phyloP scores from a whole-genome alignment of 2,113 vertebrate species.

The Poicephalus gulielmi region DNA sequence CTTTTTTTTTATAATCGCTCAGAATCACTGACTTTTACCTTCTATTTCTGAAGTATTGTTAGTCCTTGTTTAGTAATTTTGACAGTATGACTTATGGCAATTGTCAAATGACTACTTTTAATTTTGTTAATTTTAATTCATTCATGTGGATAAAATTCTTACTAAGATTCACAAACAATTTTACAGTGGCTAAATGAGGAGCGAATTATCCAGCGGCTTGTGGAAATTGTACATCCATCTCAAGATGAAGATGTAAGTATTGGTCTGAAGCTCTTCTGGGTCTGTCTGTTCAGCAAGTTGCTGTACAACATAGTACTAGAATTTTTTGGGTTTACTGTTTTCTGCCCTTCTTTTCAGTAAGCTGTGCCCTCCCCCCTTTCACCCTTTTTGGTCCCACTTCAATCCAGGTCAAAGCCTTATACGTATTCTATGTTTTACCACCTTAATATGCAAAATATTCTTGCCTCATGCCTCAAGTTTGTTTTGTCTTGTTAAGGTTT shows the following conservation, averaged over 20 bases:
- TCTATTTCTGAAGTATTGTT: not conserved
- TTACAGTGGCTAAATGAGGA: conserved; percentile 97
- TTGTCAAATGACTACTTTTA: not conserved
- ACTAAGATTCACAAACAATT: not conserved
- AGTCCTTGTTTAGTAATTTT: not conserved
- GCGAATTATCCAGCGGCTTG: conserved; percentile 94
- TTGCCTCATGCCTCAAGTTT: not conserved
- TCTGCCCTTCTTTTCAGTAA: not conserved
- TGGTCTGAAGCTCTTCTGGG: not conserved
- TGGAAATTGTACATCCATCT: conserved; percentile 94
- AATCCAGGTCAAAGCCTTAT: not conserved
- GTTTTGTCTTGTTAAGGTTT: not conserved
- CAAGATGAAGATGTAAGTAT: conserved; percentile 98
- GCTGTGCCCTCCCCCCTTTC: not conserved
- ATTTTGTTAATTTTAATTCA: not conserved
- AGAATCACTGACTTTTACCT: not conserved
- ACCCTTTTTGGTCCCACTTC: not conserved
- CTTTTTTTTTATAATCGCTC: not conserved
- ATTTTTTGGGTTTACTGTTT: not conserved
- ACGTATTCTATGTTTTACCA: not conserved
- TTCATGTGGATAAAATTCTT: not conserved
- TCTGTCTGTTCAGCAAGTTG: not conserved
- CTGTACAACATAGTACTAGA: not conserved
- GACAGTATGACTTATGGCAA: not conserved
- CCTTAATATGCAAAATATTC: not conserved